A percentile compares a stretch with the other conserved stretches of the same genome.
phyloP scores from a whole-genome alignment of 2,888 invertebrate species.

The Mythimna ferrago region DNA sequence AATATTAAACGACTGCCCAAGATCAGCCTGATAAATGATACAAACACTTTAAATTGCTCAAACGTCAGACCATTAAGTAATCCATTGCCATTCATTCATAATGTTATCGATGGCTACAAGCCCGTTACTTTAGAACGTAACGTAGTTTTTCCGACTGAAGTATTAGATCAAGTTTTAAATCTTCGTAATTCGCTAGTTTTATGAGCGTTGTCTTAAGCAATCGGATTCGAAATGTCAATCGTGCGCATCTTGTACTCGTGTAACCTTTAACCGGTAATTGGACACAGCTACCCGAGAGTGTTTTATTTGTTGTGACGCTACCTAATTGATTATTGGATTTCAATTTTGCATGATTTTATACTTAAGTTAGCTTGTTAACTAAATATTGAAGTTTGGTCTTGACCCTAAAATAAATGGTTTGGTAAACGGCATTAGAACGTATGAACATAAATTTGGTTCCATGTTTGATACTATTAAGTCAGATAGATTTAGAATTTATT shows the following conservation, averaged over 20 bases:
- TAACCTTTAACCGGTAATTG: conserved; percentile 69
- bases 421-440: conserved; percentile 28
- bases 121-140: conserved; percentile 45
- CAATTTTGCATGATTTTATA: conserved; percentile 50
- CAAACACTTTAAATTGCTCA: conserved; percentile 23
- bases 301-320: conserved; percentile 57
- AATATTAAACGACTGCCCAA: conserved; percentile 22
- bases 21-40: conserved; percentile 28
- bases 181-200: conserved; percentile 48
- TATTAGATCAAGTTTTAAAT: conserved; percentile 48
- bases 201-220: conserved; percentile 65
- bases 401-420: conserved; percentile 41
- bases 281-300: conserved; percentile 57
- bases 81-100: conserved; percentile 37
- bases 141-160: conserved; percentile 34
- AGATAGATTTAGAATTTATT: not conserved
- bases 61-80: conserved; percentile 14
- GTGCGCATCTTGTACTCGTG: conserved; percentile 62
- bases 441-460: conserved; percentile 10
- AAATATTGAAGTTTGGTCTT: conserved; percentile 43
- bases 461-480: not conserved
- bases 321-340: conserved; percentile 56
- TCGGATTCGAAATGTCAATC: conserved; percentile 72
- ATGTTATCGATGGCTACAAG: conserved; percentile 15
- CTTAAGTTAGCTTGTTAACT: conserved; percentile 32